Evolutionary conservation across 2,888 invertebrate species (phyloP).

Genomic region (Dolichomitus sp.): DNA sequence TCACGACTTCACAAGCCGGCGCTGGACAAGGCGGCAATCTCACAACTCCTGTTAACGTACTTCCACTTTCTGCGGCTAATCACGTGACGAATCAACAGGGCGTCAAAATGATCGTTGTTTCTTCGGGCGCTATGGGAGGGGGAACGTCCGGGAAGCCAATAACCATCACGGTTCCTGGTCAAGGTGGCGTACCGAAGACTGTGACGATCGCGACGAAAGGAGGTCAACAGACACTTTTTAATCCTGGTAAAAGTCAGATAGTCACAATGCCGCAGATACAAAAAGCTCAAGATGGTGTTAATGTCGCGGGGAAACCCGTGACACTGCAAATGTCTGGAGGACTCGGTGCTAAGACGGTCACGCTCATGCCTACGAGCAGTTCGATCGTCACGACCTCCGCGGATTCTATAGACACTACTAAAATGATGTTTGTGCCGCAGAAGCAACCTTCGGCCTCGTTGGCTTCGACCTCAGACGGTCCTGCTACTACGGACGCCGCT

Average conservation of each 20-base stretch:
- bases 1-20: constrained; percentile 88
- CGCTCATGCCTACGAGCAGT: constrained; percentile 87
- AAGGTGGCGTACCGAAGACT: constrained; percentile 88
- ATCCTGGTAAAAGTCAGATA: constrained; percentile 83
- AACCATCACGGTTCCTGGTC: constrained; percentile 90
- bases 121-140: constrained; percentile 87
- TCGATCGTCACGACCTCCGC: constrained; percentile 80
- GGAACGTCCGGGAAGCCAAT: constrained; percentile 90
- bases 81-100: constrained; percentile 87
- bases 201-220: constrained; percentile 89
- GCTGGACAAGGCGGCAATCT: constrained; percentile 79
- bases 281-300: constrained; percentile 88
- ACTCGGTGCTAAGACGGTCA: constrained; percentile 89
- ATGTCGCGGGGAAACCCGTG: constrained; percentile 91
- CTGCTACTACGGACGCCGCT: constrained; percentile 89
- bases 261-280: constrained; percentile 84
- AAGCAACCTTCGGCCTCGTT: constrained; percentile 88
- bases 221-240: constrained; percentile 84
- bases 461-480: constrained; percentile 88
- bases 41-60: constrained; percentile 84
- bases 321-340: constrained; percentile 90
- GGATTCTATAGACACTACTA: constrained; percentile 81
- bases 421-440: constrained; percentile 85
- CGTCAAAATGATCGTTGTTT: constrained; percentile 88
- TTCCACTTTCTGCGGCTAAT: constrained; percentile 84